Evolutionary conservation across 2,888 invertebrate species (phyloP).

Genomic region (Thalpophila matura): DNA sequence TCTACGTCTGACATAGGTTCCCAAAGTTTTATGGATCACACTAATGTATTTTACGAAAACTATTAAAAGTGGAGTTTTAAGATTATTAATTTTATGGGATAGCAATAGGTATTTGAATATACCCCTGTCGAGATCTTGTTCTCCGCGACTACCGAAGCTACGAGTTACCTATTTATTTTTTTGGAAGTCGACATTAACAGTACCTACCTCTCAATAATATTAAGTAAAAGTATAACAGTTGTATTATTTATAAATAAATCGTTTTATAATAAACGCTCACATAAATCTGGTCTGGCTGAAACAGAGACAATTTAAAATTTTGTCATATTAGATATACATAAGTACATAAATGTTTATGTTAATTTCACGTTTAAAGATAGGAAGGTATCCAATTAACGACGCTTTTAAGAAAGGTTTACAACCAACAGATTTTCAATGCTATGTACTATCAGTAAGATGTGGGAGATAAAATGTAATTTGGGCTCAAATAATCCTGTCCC

Average conservation of each 20-base stretch:
- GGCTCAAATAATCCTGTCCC: not conserved
- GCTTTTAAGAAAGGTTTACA: conserved; percentile 14
- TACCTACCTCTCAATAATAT: no score
- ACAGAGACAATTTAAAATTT: not conserved
- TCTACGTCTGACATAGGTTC: not conserved
- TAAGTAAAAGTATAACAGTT: no score
- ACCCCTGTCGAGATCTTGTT: no score
- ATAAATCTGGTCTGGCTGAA: not conserved
- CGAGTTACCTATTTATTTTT: no score
- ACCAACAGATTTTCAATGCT: not conserved
- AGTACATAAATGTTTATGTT: conserved; percentile 4
- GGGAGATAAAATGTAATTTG: conserved; percentile 20
- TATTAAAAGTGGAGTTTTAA: no score
- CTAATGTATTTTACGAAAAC: no score
- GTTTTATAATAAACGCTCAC: not conserved
- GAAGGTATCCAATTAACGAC: conserved; percentile 2
- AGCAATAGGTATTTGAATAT: no score
- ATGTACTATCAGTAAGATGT: conserved; percentile 8
- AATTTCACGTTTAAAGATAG: conserved; percentile 7
- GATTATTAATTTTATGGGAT: no score
- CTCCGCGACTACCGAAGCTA: no score
- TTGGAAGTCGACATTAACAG: no score
- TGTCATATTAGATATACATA: no score
- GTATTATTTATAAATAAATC: not conserved
- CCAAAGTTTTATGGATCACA: not conserved